These are phyloP conservation scores for Uropsilus gracilis DNA, from an alignment of 2,113 vertebrate species.

Conservation along the genomic window DNA sequence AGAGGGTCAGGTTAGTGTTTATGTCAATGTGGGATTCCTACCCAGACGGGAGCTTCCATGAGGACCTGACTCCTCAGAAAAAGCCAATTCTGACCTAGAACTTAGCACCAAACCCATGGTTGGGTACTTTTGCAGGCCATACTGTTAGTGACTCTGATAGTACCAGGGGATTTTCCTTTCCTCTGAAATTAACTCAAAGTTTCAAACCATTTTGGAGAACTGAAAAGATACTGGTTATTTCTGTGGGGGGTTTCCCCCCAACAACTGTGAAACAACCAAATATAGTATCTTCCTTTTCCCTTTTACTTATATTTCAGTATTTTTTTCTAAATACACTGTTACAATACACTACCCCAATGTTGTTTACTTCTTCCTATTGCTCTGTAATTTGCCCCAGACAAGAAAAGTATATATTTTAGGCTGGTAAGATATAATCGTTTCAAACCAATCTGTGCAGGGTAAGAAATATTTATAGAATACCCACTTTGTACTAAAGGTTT, in stretches of 20 bases:
- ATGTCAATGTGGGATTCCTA: not conserved
- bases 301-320: conserved; percentile 45
- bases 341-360: not conserved
- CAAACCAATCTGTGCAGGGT: not conserved
- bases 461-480: conserved; percentile 14
- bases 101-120: not conserved
- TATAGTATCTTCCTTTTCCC: conserved; percentile 52
- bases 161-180: conserved; percentile 53
- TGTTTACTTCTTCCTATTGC: not conserved
- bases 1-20: not conserved
- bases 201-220: conserved; percentile 74
- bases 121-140: conserved; percentile 20
- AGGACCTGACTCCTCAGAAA: not conserved
- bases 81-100: not conserved
- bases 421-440: conserved; percentile 39
- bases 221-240: conserved; percentile 71
- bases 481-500: conserved; percentile 12
- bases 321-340: conserved; percentile 20
- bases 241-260: not conserved
- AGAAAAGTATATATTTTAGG: conserved; percentile 25
- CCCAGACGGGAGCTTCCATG: not conserved
- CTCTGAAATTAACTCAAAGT: conserved; percentile 36
- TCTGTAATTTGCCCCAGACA: conserved; percentile 10
- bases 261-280: conserved; percentile 34
- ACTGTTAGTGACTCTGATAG: not conserved